Percentiles rank a stretch among this genome's conserved stretches.
Conservation (phyloP, 2,888 invertebrate genomes). For the Idaea dimidiata region DNA sequence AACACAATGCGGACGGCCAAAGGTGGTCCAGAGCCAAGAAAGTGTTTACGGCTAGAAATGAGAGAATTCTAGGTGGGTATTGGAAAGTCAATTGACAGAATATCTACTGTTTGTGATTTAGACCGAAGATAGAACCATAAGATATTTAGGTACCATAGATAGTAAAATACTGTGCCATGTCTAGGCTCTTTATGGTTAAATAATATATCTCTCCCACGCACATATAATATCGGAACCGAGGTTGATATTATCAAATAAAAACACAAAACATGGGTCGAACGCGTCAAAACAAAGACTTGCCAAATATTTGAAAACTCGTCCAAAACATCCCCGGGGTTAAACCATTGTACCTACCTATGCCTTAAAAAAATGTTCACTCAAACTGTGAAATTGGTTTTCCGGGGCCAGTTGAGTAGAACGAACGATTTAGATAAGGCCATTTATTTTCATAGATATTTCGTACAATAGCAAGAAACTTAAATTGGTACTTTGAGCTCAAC, state of each 20-base stretch:
- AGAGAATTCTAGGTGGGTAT: neutral
- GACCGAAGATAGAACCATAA: no score
- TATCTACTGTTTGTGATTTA: neutral
- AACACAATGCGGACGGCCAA: neutral
- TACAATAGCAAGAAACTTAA: neutral
- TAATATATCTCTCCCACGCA: neutral
- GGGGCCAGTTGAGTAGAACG: neutral
- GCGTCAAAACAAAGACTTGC: neutral
- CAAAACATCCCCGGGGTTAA: neutral
- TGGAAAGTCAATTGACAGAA: neutral
- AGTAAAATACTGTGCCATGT: neutral
- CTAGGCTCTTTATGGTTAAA: neutral
- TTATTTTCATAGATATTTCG: neutral
- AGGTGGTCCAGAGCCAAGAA: neutral
- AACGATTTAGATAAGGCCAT: neutral
- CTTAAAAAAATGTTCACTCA: neutral
- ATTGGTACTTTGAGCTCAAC: neutral
- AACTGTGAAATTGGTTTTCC: neutral
- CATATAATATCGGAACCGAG: neutral
- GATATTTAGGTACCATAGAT: no score
- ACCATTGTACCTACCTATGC: neutral
- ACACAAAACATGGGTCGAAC: neutral
- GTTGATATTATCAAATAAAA: neutral
- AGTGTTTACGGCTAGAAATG: neutral
- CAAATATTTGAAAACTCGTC: neutral